Evolutionary conservation across 1,140 invertebrate genomes (phyloP), one percentile per base, ranked within the genome.

Genomic region (Coptotermes formosanus): DNA sequence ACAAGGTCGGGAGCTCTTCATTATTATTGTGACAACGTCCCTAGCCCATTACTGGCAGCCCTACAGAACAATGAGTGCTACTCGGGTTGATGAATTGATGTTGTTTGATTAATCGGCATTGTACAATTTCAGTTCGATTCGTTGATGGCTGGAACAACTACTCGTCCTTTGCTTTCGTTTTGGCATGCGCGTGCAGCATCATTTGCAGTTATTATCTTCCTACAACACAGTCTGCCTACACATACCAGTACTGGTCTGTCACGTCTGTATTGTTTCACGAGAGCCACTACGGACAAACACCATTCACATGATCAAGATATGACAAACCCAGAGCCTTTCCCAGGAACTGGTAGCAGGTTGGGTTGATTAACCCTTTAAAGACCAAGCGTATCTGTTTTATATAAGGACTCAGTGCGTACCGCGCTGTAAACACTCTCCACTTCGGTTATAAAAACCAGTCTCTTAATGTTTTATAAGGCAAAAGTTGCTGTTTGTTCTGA

Each of bases 1-100:
- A 75, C 64, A 75, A 75, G 25, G 64, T 75, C n/a, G 64, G 7
- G 64, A 75, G 2, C 25, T 30, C 64, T 75, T 75, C 64, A 75
- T 75, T 75, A 75, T 75, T 75, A 75, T 75, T 75, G 64, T 75
- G 64, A 75, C 64, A 75, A 75, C 64, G n/a, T 75, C n/a, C 64
- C 64, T 75, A 75, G 64, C 64, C 64, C 64, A 75, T 75, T 75
- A 75, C 64, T 75, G 11, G 64, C 64, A 75, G 25, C 8, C 38
- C 38, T 38, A 75, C n/a, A 12, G 64, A 48, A 75, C 64, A 75
- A 75, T 75, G 64, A 75, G n/a, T 75, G 8, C 64, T n/a, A 75
- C 25, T 0, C 7, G n/a, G n/a, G 30, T 75, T 75, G 64, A 75
- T 75, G 59, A 64, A 64, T 64, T 64, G 59, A 64, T 64, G 59